phyloP scores from a whole-genome alignment of 1,140 invertebrate genomes.

The Asobara japonica region DNA sequence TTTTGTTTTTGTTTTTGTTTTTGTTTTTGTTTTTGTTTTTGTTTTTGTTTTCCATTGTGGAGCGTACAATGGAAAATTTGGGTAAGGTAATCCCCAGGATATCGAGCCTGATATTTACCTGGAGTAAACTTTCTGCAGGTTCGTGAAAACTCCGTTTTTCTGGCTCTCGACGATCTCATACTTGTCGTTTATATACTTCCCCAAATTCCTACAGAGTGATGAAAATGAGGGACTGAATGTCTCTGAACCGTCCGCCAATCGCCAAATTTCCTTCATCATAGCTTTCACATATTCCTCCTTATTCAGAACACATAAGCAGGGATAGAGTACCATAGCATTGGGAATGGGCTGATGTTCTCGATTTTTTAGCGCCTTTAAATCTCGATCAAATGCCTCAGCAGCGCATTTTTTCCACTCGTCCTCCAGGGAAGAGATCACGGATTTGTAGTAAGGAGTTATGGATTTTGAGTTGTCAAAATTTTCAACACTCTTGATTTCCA shows the following conservation, averaged over 20 bases:
- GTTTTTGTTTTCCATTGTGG: no score
- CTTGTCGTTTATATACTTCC: conserved; percentile 71
- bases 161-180: conserved; percentile 71
- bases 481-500: conserved; percentile 76
- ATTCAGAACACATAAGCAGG: conserved; percentile 78
- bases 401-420: conserved; percentile 74
- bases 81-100: no score
- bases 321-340: conserved; percentile 72
- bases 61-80: no score
- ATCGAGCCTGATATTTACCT: no score
- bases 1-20: no score
- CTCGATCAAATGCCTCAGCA: conserved; percentile 71
- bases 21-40: no score
- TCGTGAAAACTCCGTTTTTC: conserved; percentile 73
- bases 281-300: conserved; percentile 73
- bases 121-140: conserved; percentile 74
- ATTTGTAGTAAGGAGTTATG: conserved; percentile 56
- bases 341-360: conserved; percentile 58
- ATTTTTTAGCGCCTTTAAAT: conserved; percentile 72
- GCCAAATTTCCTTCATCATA: conserved; percentile 74
- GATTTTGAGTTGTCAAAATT: conserved; percentile 62
- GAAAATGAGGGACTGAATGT: conserved; percentile 78
- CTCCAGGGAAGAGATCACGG: conserved; percentile 64
- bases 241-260: conserved; percentile 79
- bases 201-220: conserved; percentile 75